Base-by-base conservation (phyloP, 2,113 vertebrate species). In the Caloenas nicobarica region DNA sequence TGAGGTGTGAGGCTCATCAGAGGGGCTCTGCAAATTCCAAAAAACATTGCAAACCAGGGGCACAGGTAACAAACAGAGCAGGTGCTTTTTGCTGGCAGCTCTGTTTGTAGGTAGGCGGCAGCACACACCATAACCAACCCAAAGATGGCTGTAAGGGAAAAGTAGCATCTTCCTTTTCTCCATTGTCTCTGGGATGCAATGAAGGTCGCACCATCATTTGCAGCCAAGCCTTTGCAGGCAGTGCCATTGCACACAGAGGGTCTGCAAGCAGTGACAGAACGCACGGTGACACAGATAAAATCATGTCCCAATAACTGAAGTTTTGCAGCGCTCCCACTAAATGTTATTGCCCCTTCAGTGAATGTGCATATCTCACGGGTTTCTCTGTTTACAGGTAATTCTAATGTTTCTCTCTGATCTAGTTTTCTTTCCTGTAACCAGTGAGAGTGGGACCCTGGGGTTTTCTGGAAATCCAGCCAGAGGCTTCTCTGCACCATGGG, bases 381-480 rank as follows among this genome's bases (percentile, higher is more conserved):
- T 91, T 48, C 82, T 81, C 71, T 29, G 1, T 54, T 81, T 86
- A 62, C 82, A 92, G n/a, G 40, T 2, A 8, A 73, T 88, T 50
- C 74, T 58, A 62, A 73, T 34, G 46, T 54, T 70, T 88, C 60
- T 19, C 64, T 81, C 76, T 71, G 28, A 93, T 78, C 28, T 46
- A 40, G 15, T 66, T 89, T 77, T 92, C 40, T 50, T 61, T 66
- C 68, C 36, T 66, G 25, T 81, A 80, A 77, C 70, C 40, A 77
- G 56, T 24, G 61, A 50, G 19, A 88, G 26, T 14, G 44, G 73
- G 68, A 51, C 31, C 25, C 50, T 38, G n/a, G 38, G 29, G n/a
- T 44, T 81, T 66, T 50, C 86, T 71, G n/a, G 42, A 86, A 93
- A 94, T 34, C n/a, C 58, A 79, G 58, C 36, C n/a, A 73, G 58